Evolutionary conservation across 2,888 invertebrate genomes (phyloP), one percentile per base, ranked within the genome.

Genomic region (Philereme vetulata): DNA sequence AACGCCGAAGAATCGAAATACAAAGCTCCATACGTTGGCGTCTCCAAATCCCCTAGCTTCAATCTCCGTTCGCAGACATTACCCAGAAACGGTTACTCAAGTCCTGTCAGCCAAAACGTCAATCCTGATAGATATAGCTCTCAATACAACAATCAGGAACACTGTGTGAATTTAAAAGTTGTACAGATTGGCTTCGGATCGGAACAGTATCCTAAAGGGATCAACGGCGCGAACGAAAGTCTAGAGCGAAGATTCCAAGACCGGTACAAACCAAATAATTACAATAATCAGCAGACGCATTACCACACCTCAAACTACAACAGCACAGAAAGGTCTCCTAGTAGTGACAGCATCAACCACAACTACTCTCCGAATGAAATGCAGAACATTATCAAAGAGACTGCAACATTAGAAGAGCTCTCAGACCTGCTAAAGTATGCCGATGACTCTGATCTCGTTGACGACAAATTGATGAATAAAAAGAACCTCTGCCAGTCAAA

Each of bases 371-470:
- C 88, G 5, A 89, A 77, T 54, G 90, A 91, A 21, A 88, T 90
- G 87, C 91, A 87, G 66, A 91, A 84, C 61, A 83, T 89, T 32
- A 87, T 86, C 78, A 82, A 87, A 78, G 93, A 90, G 77, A 93
- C 94, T 53, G 93, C 94, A 42, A 95, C 95, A 54, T 82, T 96
- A 43, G 96, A 96, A 70, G 96, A 96, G 77, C 85, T 96, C 1
- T 95, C 95, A 4, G 95, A 96, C 82, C 85, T 95, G 3, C 84
- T 96, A 57, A 94, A 95, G 70, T 95, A 95, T 73, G 95, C 95
- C 42, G 97, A 97, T 71, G 96, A 96, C 78, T 95, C 96, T 36
- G 94, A 94, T 54, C 93, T 93, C 65, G 85, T 88, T 7, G 91
- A 92, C 43, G 92, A 93, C 32, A 92, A 92, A 74, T 77, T 86